Percentiles rank a stretch among this genome's conserved stretches.
These are phyloP conservation scores for Ochotona curzoniae DNA, from an alignment of 2,113 vertebrate species.

Conservation along the genomic window DNA sequence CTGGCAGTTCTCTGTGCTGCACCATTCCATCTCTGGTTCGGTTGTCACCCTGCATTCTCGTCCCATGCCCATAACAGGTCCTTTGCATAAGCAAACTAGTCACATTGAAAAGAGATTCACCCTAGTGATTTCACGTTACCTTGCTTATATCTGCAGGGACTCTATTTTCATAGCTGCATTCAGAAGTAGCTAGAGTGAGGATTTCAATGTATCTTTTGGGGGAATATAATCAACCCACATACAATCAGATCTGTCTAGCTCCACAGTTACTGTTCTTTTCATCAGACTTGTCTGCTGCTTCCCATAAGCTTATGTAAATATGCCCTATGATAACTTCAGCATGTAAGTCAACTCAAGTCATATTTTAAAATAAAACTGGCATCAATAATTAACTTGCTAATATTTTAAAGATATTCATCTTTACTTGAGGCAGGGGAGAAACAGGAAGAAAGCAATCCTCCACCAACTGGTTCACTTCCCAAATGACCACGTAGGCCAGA, in stretches of 20 bases:
- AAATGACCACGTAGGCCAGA: no score
- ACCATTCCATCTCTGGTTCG: not conserved
- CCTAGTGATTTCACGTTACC: not conserved
- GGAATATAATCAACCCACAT: not conserved
- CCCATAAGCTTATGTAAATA: not conserved
- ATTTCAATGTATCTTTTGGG: not conserved
- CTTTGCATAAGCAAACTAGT: not conserved
- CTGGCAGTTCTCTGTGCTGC: not conserved
- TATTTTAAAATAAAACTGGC: slow-evolving; percentile 36
- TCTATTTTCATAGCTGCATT: slow-evolving; percentile 3
- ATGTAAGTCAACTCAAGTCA: slow-evolving; percentile 17
- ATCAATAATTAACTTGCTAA: not conserved
- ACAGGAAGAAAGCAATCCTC: no score
- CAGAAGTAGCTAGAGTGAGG: not conserved
- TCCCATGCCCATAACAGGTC: no score
- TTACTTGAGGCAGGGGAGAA: no score
- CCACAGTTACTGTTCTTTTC: not conserved
- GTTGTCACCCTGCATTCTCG: not conserved
- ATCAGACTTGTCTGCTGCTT: not conserved
- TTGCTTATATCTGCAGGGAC: not conserved
- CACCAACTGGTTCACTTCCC: no score
- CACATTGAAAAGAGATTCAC: not conserved
- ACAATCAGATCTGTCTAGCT: not conserved
- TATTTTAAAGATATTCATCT: no score
- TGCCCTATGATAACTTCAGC: not conserved